Conservation (phyloP, 2,797 vertebrate species). For the Acomys russatus region DNA sequence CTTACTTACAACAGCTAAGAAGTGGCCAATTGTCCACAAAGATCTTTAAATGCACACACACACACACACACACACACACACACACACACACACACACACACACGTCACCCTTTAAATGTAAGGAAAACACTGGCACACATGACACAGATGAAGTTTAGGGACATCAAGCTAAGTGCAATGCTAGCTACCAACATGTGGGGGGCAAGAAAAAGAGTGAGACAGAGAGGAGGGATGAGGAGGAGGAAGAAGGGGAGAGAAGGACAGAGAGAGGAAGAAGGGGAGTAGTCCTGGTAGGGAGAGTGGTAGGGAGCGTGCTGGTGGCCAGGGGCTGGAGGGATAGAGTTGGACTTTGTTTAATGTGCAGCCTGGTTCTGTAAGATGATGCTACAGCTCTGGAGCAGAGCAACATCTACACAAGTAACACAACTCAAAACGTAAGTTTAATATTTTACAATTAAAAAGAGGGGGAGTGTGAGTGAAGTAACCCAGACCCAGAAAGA, state of each 20-base stretch:
- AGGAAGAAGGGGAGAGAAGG: not conserved
- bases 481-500: too few relatives aligned
- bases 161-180: not conserved
- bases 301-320: not conserved
- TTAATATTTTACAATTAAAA: not conserved
- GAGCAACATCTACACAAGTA: not conserved
- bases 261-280: too few relatives aligned
- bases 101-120: not conserved
- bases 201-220: not conserved
- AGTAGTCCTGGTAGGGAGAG: too few relatives aligned
- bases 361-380: not conserved
- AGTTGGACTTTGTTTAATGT: not conserved
- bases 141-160: not conserved
- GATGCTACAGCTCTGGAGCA: not conserved
- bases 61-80: too few relatives aligned
- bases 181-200: not conserved
- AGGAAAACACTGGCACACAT: not conserved
- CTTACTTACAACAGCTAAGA: not conserved
- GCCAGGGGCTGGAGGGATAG: not conserved
- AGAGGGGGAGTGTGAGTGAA: too few relatives aligned
- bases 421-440: not conserved
- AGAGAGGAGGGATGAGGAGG: not conserved
- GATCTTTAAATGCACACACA: not conserved
- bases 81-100: too few relatives aligned
- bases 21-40: not conserved